A percentile compares a stretch with the other conserved stretches of the same genome.
phyloP scores from a whole-genome alignment of 1,140 invertebrate species.

The Aricia agestis region DNA sequence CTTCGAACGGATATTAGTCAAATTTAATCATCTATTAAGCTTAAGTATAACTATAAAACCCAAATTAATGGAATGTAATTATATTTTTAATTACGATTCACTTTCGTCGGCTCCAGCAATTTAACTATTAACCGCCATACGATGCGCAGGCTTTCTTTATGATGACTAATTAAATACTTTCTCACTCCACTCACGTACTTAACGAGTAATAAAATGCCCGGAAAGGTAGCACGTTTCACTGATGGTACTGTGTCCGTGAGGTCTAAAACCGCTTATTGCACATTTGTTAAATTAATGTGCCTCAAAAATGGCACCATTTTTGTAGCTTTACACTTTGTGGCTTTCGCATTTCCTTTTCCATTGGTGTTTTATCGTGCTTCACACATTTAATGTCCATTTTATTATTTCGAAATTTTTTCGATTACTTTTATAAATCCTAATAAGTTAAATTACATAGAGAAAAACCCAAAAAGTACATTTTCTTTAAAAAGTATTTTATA shows the following conservation, averaged over 20 bases:
- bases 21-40: no score
- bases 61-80: neutral
- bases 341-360: neutral
- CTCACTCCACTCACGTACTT: conserved; percentile 34
- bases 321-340: neutral
- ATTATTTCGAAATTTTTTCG: neutral
- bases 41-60: no score
- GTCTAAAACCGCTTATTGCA: neutral
- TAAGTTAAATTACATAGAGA: no score
- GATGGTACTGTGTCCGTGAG: conserved; percentile 14
- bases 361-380: no score
- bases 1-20: no score
- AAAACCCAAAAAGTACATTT: no score
- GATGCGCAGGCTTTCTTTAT: conserved; percentile 22
- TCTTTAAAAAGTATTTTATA: no score
- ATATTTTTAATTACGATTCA: neutral
- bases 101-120: conserved; percentile 14
- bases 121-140: conserved; percentile 17
- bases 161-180: conserved; percentile 32
- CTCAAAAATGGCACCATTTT: neutral
- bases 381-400: neutral
- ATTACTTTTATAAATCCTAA: neutral
- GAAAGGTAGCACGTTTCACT: conserved; percentile 29
- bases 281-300: neutral
- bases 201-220: conserved; percentile 36